Evolutionary conservation across 1,140 invertebrate species (phyloP).

Genomic region (Zaprionus ornatus): DNA sequence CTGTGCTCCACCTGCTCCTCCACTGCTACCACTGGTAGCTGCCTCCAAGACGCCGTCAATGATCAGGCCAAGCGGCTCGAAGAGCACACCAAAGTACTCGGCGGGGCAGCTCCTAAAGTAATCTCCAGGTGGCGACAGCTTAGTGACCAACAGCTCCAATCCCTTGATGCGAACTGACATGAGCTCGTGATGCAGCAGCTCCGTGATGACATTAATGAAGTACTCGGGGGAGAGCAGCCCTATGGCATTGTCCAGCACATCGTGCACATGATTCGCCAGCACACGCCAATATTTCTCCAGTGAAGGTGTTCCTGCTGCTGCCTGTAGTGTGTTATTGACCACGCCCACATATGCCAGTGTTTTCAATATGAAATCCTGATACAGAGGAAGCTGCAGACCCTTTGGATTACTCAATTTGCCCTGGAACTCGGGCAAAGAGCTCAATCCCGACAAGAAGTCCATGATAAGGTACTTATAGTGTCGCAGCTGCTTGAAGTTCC

Average conservation of each 20-base stretch:
- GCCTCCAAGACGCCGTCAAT: slow-evolving; percentile 86
- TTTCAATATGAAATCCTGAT: slow-evolving; percentile 88
- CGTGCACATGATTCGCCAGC: slow-evolving; percentile 90
- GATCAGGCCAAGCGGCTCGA: slow-evolving; percentile 87
- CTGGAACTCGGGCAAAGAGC: slow-evolving; percentile 88
- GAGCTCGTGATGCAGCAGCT: slow-evolving; percentile 88
- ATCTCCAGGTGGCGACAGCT: slow-evolving; percentile 88
- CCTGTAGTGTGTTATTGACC: slow-evolving; percentile 85
- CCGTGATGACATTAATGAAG: slow-evolving; percentile 90
- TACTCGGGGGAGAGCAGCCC: slow-evolving; percentile 90
- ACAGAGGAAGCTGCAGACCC: slow-evolving; percentile 78
- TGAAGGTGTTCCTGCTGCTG: slow-evolving; percentile 72
- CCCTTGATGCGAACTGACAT: slow-evolving; percentile 90
- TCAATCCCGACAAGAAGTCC: slow-evolving; percentile 88
- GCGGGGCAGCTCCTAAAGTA: slow-evolving; percentile 85
- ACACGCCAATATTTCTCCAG: slow-evolving; percentile 91
- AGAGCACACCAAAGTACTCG: slow-evolving; percentile 85
- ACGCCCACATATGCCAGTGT: slow-evolving; percentile 88
- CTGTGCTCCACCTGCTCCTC: slow-evolving; percentile 74
- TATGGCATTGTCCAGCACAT: slow-evolving; percentile 91
- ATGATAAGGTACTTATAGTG: slow-evolving; percentile 92
- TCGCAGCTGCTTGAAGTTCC: slow-evolving; percentile 89
- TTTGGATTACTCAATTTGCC: slow-evolving; percentile 85
- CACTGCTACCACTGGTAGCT: slow-evolving; percentile 75
- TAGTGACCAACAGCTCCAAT: slow-evolving; percentile 92